Conservation (phyloP, 2,797 vertebrate genomes). For the Smutsia gigantea region DNA sequence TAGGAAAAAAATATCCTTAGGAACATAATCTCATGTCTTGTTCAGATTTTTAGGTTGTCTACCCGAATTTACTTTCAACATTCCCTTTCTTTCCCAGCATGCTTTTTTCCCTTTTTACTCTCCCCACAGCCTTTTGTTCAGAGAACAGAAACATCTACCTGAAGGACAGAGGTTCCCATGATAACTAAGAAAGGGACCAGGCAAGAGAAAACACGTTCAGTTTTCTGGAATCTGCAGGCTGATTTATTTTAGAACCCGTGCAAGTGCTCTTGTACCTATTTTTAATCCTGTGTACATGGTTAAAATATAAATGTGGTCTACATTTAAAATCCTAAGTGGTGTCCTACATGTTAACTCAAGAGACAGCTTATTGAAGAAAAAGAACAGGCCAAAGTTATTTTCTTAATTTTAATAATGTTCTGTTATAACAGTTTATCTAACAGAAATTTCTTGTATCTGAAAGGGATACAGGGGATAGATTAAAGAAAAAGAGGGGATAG, state of each 20-base stretch:
- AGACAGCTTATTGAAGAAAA: neutral
- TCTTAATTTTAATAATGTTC: neutral
- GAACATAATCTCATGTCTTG: neutral
- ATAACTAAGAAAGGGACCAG: slow-evolving; percentile 43
- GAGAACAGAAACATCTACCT: neutral
- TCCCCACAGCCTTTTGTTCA: neutral
- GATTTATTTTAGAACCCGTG: slow-evolving; percentile 65
- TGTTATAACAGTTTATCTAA: neutral
- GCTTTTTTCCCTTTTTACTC: neutral
- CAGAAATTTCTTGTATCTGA: neutral
- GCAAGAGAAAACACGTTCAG: slow-evolving; percentile 47
- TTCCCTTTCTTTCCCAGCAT: neutral
- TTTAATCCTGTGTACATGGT: slow-evolving; percentile 39
- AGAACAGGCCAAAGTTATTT: neutral
- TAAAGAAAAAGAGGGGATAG: too few species aligned
- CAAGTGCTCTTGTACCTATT: slow-evolving; percentile 38
- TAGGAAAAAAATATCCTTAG: slow-evolving; percentile 1
- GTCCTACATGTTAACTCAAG: neutral
- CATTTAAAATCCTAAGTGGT: neutral
- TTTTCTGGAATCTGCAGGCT: slow-evolving; percentile 60
- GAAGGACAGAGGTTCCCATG: slow-evolving; percentile 16
- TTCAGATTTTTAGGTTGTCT: neutral
- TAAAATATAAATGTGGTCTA: slow-evolving; percentile 41
- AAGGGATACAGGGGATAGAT: too few species aligned
- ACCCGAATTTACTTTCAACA: neutral